Base-by-base conservation (phyloP, 2,113 vertebrate genomes). In the Macrotus californicus region DNA sequence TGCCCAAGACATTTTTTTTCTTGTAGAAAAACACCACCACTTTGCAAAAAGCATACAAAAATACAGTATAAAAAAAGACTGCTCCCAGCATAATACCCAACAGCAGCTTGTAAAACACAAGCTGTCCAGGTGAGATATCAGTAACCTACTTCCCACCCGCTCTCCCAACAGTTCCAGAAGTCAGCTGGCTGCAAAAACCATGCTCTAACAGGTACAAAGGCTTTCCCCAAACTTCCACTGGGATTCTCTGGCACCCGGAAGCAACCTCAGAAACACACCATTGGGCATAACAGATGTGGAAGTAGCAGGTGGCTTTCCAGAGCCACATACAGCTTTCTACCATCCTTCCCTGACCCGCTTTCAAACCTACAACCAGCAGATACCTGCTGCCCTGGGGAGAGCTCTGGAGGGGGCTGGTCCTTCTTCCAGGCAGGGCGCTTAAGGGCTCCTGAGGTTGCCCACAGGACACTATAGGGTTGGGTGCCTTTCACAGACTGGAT, bases 31-130 rank as follows among this genome's bases (percentile, higher is more conserved):
- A 97, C 96, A 96, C 83, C 97, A 97, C 98, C 98, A 98, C 97
- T 98, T 98, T 98, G 98, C 88, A 97, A 99, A 98, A 98, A 96
- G 97, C 96, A 97, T 98, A 98, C 97, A 98, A 98, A 98, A 99
- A 98, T 98, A 98, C 98, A 98, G 97, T 98, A 98, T 98, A 96
- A 87, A 91, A 96, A 97, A 92, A 97, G 94, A 97, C 95, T 96
- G 95, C 97, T 96, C 97, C 97, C 97, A 97, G 96, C 96, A 97
- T 97, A 97, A 98, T 97, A 98, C 96, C 98, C 46, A 98, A 97
- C 97, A 98, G 98, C 97, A 97, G 98, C 95, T 98, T 97, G 98
- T 97, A 98, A 98, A 98, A 97, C 95, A 97, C 56, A 89, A 98
- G 93, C 93, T 92, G 70, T 95, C 94, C 50, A 85, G 93, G 83